phyloP scores from a whole-genome alignment of 2,797 vertebrate genomes.

The Bradypodion ventrale region DNA sequence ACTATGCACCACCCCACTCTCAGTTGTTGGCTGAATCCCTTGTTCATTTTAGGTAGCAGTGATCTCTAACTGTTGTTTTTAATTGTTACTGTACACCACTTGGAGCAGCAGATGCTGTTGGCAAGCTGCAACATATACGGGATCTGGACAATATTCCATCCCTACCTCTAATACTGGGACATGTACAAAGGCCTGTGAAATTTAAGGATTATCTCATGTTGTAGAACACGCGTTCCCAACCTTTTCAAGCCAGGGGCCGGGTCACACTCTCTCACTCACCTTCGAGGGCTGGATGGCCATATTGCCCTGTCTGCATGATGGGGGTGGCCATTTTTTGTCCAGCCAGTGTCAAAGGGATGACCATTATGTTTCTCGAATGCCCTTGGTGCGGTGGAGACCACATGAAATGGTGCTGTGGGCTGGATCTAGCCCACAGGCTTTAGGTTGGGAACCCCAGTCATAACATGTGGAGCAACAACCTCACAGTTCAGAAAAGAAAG shows the following conservation, averaged over 20 bases:
- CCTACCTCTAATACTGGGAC: not conserved
- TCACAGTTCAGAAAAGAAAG: not conserved
- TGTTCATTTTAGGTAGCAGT: not conserved
- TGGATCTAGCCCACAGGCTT: too few relatives aligned
- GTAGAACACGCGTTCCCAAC: too few relatives aligned
- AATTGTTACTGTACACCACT: not conserved
- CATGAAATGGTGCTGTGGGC: too few relatives aligned
- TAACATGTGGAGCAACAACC: not conserved
- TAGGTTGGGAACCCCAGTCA: too few relatives aligned
- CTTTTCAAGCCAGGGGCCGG: too few relatives aligned
- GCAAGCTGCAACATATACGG: not conserved
- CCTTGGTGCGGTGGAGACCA: too few relatives aligned
- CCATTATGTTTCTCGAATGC: too few relatives aligned
- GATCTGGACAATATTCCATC: not conserved
- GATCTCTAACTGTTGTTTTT: not conserved
- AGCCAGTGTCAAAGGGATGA: too few relatives aligned
- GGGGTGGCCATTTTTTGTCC: too few relatives aligned
- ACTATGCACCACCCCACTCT: not conserved
- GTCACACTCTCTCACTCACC: too few relatives aligned
- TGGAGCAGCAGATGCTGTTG: not conserved
- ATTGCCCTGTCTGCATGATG: too few relatives aligned
- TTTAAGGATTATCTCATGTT: not conserved
- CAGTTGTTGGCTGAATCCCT: not conserved
- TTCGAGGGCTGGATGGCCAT: too few relatives aligned
- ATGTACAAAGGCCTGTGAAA: not conserved